Evolutionary conservation across 2,797 vertebrate species (phyloP).

Genomic region (Coracias cyanogaster): DNA sequence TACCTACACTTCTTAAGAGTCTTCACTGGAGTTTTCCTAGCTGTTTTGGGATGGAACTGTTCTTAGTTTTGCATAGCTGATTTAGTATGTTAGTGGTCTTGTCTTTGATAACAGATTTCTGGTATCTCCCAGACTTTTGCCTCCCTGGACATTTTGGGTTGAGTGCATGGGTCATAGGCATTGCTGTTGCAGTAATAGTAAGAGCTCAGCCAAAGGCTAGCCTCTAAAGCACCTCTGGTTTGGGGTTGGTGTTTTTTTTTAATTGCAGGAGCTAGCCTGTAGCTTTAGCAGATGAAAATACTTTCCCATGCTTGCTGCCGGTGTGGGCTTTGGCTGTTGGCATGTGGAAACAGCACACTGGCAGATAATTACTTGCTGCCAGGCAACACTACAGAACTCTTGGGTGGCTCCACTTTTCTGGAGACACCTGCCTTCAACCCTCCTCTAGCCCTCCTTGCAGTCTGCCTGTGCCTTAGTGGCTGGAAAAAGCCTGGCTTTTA

Average conservation of each 20-base stretch:
- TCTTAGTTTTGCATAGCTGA: not conserved
- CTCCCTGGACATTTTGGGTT: not conserved
- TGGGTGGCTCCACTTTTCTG: conserved; percentile 34
- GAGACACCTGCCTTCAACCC: conserved; percentile 48
- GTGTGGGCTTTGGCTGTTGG: conserved; percentile 52
- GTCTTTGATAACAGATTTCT: not conserved
- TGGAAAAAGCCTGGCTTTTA: conserved; percentile 11
- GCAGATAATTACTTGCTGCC: conserved; percentile 71
- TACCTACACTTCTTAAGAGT: not conserved
- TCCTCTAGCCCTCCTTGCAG: not conserved
- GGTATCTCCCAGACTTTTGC: not conserved
- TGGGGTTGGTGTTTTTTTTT: not conserved
- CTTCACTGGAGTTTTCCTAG: not conserved
- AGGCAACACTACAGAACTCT: conserved; percentile 63
- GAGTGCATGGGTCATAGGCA: not conserved
- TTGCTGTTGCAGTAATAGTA: not conserved
- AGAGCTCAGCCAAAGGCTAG: not conserved
- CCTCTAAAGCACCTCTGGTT: not conserved
- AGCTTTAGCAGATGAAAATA: not conserved
- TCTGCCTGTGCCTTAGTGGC: not conserved
- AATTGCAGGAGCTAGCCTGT: not conserved
- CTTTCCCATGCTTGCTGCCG: not conserved
- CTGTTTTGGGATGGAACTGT: not conserved
- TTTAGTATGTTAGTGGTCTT: not conserved
- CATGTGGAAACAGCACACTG: conserved; percentile 57